phyloP scores from a whole-genome alignment of 2,888 invertebrate species.

The Phaedon cochleariae region DNA sequence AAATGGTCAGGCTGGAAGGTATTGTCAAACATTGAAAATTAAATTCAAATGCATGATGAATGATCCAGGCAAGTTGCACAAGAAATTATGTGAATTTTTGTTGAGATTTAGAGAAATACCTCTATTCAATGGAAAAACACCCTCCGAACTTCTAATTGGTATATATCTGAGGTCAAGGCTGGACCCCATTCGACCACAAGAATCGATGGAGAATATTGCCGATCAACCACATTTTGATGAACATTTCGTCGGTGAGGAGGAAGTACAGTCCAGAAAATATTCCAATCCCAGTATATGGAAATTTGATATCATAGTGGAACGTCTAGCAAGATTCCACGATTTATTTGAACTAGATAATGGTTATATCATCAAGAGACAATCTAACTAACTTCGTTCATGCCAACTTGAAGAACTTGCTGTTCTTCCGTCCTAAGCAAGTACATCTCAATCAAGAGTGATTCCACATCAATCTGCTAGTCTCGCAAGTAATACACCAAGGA shows the following conservation, averaged over 20 bases:
- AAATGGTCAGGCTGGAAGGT: slow-evolving; percentile 27
- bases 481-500: too few species aligned
- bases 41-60: slow-evolving; percentile 15
- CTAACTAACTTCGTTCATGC: background rate
- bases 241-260: background rate
- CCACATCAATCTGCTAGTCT: too few species aligned
- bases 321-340: slow-evolving; percentile 34
- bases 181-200: slow-evolving; percentile 5
- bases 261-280: slow-evolving; percentile 5
- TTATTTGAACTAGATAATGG: slow-evolving; percentile 36
- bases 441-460: too few species aligned
- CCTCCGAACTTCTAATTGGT: slow-evolving; percentile 12
- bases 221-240: background rate
- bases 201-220: background rate
- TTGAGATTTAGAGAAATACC: background rate
- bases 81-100: background rate
- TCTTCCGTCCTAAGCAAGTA: too few species aligned
- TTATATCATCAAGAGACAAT: slow-evolving; percentile 36
- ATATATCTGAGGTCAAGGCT: slow-evolving; percentile 7
- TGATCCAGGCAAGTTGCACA: background rate
- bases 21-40: slow-evolving; percentile 7
- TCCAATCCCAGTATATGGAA: slow-evolving; percentile 29
- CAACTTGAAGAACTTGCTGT: background rate
- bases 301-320: slow-evolving; percentile 31
- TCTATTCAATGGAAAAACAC: slow-evolving; percentile 1